Conservation (phyloP, 1,140 invertebrate genomes). For the Drosophila auraria region DNA sequence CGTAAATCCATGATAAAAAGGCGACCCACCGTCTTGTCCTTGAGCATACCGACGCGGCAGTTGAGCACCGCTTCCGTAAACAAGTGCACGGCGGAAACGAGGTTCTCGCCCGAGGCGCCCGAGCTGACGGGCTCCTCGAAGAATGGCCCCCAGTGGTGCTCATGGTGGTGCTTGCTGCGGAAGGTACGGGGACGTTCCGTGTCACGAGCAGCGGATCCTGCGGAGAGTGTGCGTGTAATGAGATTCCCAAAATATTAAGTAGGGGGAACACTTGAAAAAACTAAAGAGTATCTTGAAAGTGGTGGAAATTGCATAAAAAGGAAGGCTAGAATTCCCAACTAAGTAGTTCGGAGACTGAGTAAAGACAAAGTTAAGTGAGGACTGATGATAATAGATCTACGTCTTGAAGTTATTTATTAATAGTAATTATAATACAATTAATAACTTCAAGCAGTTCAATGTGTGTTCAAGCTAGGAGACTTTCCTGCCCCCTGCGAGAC, state of each 20-base stretch:
- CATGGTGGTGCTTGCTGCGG: slow-evolving; percentile 86
- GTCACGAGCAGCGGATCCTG: slow-evolving; percentile 79
- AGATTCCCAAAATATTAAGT: slow-evolving; percentile 8
- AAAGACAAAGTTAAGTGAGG: too few relatives aligned
- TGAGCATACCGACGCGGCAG: slow-evolving; percentile 92
- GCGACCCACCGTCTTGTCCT: slow-evolving; percentile 92
- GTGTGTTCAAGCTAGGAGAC: too few relatives aligned
- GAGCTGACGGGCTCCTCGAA: slow-evolving; percentile 88
- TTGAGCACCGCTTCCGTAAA: slow-evolving; percentile 92
- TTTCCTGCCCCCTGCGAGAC: too few relatives aligned
- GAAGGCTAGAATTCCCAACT: background rate
- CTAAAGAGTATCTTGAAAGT: too few relatives aligned
- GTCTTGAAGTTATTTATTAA: too few relatives aligned
- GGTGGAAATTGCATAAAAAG: background rate
- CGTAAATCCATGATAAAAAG: background rate
- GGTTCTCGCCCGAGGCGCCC: slow-evolving; percentile 79
- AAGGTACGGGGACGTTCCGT: slow-evolving; percentile 87
- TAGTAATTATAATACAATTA: too few relatives aligned
- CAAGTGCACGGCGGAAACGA: slow-evolving; percentile 89
- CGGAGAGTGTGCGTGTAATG: background rate
- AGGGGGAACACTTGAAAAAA: background rate
- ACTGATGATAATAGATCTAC: too few relatives aligned
- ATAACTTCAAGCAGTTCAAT: too few relatives aligned
- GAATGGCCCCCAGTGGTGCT: slow-evolving; percentile 90
- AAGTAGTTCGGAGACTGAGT: background rate